These are phyloP conservation scores for Nipponia nippon DNA, from an alignment of 2,113 vertebrate genomes.

Conservation along the genomic window DNA sequence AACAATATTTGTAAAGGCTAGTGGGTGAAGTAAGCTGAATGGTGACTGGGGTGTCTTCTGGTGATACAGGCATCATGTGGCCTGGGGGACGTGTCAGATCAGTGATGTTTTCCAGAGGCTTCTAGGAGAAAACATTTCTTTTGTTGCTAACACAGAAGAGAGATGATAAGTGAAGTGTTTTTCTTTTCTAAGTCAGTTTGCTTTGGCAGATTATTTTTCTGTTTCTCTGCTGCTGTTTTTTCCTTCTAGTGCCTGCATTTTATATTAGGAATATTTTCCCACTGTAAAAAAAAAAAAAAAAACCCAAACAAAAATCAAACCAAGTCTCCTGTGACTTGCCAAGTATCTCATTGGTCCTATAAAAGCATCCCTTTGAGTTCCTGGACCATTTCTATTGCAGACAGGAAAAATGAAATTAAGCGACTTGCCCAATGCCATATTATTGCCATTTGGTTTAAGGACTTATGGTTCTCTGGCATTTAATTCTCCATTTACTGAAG, in stretches of 20 bases:
- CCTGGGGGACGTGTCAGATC: not conserved
- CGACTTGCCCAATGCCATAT: not conserved
- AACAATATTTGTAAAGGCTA: not conserved
- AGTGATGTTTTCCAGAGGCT: not conserved
- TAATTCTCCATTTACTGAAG: not conserved
- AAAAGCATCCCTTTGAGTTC: not conserved
- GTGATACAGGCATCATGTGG: not conserved
- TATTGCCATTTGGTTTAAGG: not conserved
- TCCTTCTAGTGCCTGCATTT: not conserved
- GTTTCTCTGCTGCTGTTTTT: not conserved
- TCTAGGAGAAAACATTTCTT: not conserved
- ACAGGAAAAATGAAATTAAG: not conserved
- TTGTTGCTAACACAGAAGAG: not conserved
- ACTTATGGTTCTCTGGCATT: not conserved
- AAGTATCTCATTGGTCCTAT: not conserved
- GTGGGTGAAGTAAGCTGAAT: not conserved
- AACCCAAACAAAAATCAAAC: too few relatives aligned
- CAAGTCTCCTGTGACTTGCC: not conserved
- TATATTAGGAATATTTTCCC: not conserved
- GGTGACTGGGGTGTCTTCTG: not conserved
- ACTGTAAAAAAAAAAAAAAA: not conserved
- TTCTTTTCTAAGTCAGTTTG: not conserved
- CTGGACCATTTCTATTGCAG: not conserved
- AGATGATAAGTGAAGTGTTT: not conserved
- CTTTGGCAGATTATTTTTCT: slow-evolving; percentile 14